phyloP scores from a whole-genome alignment of 2,888 invertebrate genomes.

The Barypeithes pellucidus region DNA sequence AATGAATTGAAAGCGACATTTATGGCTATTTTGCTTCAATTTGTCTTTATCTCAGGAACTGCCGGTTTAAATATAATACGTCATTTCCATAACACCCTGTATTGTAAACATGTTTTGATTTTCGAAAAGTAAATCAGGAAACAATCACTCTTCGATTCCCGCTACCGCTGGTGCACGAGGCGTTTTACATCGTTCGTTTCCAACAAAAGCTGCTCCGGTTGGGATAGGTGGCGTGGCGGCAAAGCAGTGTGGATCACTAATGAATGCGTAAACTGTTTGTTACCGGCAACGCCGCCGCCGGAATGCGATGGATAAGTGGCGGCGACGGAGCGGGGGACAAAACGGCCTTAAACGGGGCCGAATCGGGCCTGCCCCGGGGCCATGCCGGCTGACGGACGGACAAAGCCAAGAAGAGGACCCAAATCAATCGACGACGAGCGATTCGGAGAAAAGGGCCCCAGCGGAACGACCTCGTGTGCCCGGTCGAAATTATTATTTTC shows the following conservation, averaged over 20 bases:
- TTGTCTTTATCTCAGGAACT: too few species aligned
- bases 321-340: conserved; percentile 69
- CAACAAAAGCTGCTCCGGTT: conserved; percentile 46
- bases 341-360: conserved; percentile 46
- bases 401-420: conserved; percentile 46
- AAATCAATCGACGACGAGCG: conserved; percentile 43
- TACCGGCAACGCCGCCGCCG: conserved; percentile 70
- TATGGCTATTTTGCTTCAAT: too few species aligned
- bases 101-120: too few species aligned
- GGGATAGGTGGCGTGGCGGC: conserved; percentile 46
- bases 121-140: too few species aligned
- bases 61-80: too few species aligned
- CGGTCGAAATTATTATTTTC: conserved; percentile 32
- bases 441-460: conserved; percentile 49
- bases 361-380: conserved; percentile 51
- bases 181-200: conserved; percentile 29
- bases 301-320: conserved; percentile 73
- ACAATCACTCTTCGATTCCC: not conserved
- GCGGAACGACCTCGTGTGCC: conserved; percentile 39
- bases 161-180: conserved; percentile 13
- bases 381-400: conserved; percentile 47
- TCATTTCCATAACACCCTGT: too few species aligned
- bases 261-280: conserved; percentile 71
- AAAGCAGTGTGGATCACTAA: conserved; percentile 61
- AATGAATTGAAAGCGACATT: too few species aligned